phyloP scores from a whole-genome alignment of 2,888 invertebrate genomes.

The Calameuta pallipes region DNA sequence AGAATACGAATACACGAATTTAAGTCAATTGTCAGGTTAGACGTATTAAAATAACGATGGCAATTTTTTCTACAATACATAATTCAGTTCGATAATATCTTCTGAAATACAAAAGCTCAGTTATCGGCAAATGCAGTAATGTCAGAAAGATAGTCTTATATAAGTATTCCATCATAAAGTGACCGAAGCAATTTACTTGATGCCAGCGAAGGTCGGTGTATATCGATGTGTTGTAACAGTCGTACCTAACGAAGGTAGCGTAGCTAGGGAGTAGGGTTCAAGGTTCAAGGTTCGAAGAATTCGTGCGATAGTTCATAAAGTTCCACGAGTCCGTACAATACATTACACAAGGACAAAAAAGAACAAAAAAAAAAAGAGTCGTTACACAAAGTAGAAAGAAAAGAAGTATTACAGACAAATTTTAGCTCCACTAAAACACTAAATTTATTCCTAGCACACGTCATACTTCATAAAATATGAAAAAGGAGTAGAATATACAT shows the following conservation, averaged over 20 bases:
- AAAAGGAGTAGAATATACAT: not conserved
- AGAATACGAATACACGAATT: not conserved
- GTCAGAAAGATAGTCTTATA: not conserved
- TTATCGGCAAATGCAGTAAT: not conserved
- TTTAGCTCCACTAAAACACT: not conserved
- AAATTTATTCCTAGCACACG: not conserved
- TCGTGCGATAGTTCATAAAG: not conserved
- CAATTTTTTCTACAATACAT: not conserved
- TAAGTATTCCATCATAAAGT: not conserved
- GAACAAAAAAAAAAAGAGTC: not conserved
- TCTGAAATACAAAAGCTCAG: not conserved
- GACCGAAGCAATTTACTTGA: not conserved
- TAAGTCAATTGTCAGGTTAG: not conserved
- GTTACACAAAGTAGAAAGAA: too few species aligned
- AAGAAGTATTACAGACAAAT: not conserved
- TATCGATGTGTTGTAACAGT: not conserved
- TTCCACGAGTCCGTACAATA: not conserved
- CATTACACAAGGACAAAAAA: not conserved
- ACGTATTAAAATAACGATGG: not conserved
- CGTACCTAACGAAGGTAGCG: not conserved
- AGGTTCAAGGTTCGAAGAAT: not conserved
- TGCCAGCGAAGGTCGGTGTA: not conserved
- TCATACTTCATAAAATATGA: not conserved
- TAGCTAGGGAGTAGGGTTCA: not conserved
- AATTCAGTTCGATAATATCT: not conserved